phyloP scores from a whole-genome alignment of 2,797 vertebrate species.

The Gouania willdenowi region DNA sequence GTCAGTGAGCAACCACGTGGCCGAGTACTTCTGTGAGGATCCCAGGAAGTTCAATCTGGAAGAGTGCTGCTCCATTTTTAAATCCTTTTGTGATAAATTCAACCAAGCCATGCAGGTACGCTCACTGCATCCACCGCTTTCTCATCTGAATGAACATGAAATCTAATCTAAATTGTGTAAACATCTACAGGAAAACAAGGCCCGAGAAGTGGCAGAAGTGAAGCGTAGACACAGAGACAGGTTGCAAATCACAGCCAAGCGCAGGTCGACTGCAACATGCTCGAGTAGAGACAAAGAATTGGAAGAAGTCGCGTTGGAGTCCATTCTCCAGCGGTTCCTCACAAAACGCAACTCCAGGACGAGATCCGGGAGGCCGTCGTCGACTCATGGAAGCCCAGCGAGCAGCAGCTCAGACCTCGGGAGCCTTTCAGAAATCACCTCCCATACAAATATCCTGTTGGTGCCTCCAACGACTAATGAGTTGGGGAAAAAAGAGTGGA shows the following conservation, averaged over 20 bases:
- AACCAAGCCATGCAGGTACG: conserved; percentile 73
- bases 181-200: conserved; percentile 69
- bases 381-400: conserved; percentile 34
- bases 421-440: conserved; percentile 54
- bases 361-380: conserved; percentile 40
- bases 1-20: conserved; percentile 59
- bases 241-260: conserved; percentile 56
- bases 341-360: conserved; percentile 38
- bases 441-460: conserved; percentile 22
- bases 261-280: conserved; percentile 79
- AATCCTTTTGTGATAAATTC: conserved; percentile 78
- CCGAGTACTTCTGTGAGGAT: conserved; percentile 83
- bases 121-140: too few relatives aligned
- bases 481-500: conserved; percentile 50
- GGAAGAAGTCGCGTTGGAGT: conserved; percentile 71
- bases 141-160: too few relatives aligned
- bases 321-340: conserved; percentile 64
- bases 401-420: conserved; percentile 30
- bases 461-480: conserved; percentile 4
- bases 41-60: conserved; percentile 72
- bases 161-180: not conserved
- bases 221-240: conserved; percentile 64
- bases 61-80: conserved; percentile 78
- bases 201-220: conserved; percentile 63
- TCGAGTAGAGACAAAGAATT: conserved; percentile 76